phyloP scores from a whole-genome alignment of 1,140 invertebrate species.

The Heliothis subflexa region DNA sequence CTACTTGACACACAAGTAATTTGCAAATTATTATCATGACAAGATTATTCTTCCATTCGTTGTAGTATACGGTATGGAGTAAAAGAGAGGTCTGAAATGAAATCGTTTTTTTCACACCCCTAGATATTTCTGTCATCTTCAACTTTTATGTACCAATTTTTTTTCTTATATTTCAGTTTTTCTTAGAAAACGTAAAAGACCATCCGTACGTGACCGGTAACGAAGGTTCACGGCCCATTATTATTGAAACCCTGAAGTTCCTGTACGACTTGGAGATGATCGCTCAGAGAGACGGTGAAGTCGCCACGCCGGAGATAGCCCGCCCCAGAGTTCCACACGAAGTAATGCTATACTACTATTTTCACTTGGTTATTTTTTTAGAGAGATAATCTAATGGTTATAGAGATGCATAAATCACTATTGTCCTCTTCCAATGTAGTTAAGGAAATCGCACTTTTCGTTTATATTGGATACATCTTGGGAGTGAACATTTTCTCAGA shows the following conservation, averaged over 20 bases:
- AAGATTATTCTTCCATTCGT: too few species aligned
- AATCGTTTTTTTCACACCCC: too few species aligned
- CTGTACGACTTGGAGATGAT: conserved; percentile 88
- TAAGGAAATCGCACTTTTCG: not conserved
- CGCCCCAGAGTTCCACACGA: conserved; percentile 90
- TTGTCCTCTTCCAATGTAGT: too few species aligned
- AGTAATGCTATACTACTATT: conserved; percentile 54
- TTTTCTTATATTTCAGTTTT: conserved; percentile 76
- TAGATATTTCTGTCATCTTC: not conserved
- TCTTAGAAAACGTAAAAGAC: conserved; percentile 88
- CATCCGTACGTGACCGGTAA: conserved; percentile 88
- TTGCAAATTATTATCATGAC: not conserved
- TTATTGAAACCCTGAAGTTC: conserved; percentile 89
- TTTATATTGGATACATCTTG: too few species aligned
- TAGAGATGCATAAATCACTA: too few species aligned
- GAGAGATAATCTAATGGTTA: too few species aligned
- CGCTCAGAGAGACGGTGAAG: conserved; percentile 86
- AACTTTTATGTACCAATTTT: not conserved
- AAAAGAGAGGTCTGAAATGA: too few species aligned
- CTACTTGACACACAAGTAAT: conserved; percentile 92
- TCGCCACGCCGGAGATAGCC: conserved; percentile 88
- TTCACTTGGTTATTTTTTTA: too few species aligned
- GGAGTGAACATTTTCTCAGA: too few species aligned
- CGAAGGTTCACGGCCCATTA: conserved; percentile 88
- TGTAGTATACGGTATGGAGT: too few species aligned